Evolutionary conservation across 1,140 invertebrate genomes (phyloP), one percentile per base, ranked within the genome.

Genomic region (Eumaeus atala): DNA sequence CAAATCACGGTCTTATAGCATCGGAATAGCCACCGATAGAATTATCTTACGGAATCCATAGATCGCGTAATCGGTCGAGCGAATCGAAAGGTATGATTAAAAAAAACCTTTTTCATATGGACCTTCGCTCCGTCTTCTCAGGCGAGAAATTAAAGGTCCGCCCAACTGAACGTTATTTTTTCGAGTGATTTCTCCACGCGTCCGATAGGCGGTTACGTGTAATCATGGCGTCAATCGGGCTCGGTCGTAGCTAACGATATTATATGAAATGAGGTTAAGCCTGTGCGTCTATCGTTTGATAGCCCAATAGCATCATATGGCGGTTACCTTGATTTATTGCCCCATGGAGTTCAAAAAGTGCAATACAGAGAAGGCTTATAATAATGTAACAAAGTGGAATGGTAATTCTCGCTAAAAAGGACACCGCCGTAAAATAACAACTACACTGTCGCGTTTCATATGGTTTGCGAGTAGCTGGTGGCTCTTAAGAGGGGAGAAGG

Each of bases 111-210:
- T 63, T 44, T 44, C 40, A 44, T 44, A 44, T 44, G 40, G 40
- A 44, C 59, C 50, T 59, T 58, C 61, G 58, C 58, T 62, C 48
- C 53, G 53, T 64, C 59, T 63, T 69, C 56, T 66, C 62, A 74
- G 61, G 66, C 74, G 74, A 73, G 62, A 77, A 74, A 77, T 74
- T 72, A 74, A 71, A 70, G 74, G 66, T 60, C 62, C 63, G 52
- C 51, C 57, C 56, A 56, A 50, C 56, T 59, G 62, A 54, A 60
- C 52, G 59, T 64, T 69, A 70, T 60, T 68, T 68, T 66, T 61
- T 66, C 61, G 58, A 62, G 48, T 58, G 67, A 67, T 65, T 64
- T 64, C 59, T 56, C 56, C 50, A 61, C 56, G 64, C 64, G 49
- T 58, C 64, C 58, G 56, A 59, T 58, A 48, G 54, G 54, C 56